Conservation (phyloP, 1,140 invertebrate species). For the Schlechtendalia chinensis region DNA sequence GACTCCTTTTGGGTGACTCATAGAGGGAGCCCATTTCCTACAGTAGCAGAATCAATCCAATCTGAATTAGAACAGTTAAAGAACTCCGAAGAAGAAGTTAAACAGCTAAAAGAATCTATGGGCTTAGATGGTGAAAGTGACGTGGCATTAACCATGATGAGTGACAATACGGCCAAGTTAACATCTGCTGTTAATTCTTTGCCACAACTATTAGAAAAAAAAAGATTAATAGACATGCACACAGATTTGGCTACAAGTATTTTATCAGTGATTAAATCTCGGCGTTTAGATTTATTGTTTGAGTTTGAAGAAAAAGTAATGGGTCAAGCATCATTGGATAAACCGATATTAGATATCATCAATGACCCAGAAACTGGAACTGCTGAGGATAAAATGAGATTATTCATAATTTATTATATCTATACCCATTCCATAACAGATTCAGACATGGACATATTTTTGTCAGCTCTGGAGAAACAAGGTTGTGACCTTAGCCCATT, state of each 20-base stretch:
- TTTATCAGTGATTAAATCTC: conserved; percentile 81
- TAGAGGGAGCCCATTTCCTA: conserved; percentile 95
- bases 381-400: conserved; percentile 87
- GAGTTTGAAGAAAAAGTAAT: conserved; percentile 98
- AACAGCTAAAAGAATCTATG: conserved; percentile 90
- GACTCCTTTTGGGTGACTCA: conserved; percentile 92
- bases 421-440: conserved; percentile 77
- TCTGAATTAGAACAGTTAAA: conserved; percentile 93
- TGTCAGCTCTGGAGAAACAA: conserved; percentile 71
- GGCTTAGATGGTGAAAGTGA: conserved; percentile 77
- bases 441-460: conserved; percentile 76
- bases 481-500: conserved; percentile 83
- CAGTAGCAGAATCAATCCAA: conserved; percentile 96
- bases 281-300: conserved; percentile 93
- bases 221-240: conserved; percentile 96
- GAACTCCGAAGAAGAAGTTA: conserved; percentile 93
- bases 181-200: conserved; percentile 93
- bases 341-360: conserved; percentile 75
- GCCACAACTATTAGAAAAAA: conserved; percentile 95
- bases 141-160: conserved; percentile 75
- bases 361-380: conserved; percentile 83
- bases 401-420: conserved; percentile 94
- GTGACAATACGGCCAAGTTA: conserved; percentile 90
- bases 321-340: conserved; percentile 74
- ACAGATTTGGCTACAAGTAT: conserved; percentile 94